A percentile compares a stretch with the other conserved stretches of the same genome.
phyloP scores from a whole-genome alignment of 2,888 invertebrate genomes.

The Tenthredo livida region DNA sequence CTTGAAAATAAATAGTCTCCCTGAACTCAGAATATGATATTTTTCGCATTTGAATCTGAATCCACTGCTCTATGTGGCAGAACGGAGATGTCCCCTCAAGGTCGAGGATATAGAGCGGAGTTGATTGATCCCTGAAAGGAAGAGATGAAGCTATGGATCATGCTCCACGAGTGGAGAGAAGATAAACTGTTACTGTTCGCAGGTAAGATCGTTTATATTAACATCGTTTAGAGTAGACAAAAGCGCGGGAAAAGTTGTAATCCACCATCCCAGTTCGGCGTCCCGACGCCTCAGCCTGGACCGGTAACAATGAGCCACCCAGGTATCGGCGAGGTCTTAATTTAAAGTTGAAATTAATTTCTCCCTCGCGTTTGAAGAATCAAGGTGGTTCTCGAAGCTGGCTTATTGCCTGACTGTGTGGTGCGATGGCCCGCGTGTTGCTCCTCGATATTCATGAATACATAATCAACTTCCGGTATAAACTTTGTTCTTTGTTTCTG shows the following conservation, averaged over 20 bases:
- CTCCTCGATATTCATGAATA: constrained; percentile 50
- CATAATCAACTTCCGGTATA: constrained; percentile 33
- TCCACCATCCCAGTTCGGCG: constrained; percentile 46
- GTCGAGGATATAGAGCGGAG: not conserved
- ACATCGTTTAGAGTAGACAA: constrained; percentile 73
- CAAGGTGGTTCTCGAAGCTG: constrained; percentile 55
- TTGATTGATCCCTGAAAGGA: not conserved
- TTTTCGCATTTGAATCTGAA: not conserved
- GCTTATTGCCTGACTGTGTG: constrained; percentile 18
- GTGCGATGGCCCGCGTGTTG: constrained; percentile 9
- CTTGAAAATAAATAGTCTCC: not conserved
- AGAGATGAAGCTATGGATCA: not conserved
- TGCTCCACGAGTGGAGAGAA: not conserved
- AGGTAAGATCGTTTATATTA: constrained; percentile 51
- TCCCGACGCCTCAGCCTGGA: constrained; percentile 60
- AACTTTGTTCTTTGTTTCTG: constrained; percentile 50
- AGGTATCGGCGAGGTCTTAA: constrained; percentile 76
- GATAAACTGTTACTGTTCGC: constrained; percentile 32
- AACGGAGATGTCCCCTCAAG: not conserved
- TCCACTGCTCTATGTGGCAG: not conserved
- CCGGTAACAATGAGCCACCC: constrained; percentile 74
- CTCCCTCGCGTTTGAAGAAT: constrained; percentile 64
- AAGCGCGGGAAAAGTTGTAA: constrained; percentile 72
- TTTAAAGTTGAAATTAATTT: constrained; percentile 78
- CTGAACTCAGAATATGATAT: not conserved